Evolutionary conservation across 2,888 invertebrate genomes (phyloP).

Genomic region (Andrena camellia): DNA sequence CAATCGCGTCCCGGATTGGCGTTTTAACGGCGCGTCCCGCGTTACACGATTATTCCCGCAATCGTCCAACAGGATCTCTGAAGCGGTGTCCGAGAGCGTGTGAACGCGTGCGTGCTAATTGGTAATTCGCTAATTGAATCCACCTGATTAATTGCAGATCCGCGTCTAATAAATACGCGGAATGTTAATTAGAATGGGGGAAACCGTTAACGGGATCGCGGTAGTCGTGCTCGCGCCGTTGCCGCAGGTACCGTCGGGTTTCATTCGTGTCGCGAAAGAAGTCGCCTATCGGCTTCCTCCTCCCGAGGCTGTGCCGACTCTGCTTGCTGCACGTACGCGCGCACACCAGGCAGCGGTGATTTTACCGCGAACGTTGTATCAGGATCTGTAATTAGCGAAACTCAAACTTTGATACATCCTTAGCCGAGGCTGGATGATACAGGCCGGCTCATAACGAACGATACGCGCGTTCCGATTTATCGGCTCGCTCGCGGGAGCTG

Average conservation of each 20-base stretch:
- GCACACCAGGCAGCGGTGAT: slow-evolving; percentile 6
- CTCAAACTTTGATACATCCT: slow-evolving; percentile 51
- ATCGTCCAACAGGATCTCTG: slow-evolving; percentile 76
- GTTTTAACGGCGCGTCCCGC: slow-evolving; percentile 39
- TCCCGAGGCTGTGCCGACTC: slow-evolving; percentile 40
- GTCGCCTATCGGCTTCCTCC: slow-evolving; percentile 61
- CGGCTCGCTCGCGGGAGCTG: neutral
- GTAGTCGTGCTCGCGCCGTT: slow-evolving; percentile 38
- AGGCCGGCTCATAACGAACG: slow-evolving; percentile 26
- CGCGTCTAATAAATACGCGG: slow-evolving; percentile 81
- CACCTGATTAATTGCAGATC: slow-evolving; percentile 82
- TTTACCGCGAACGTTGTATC: slow-evolving; percentile 46
- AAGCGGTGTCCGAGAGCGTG: slow-evolving; percentile 71
- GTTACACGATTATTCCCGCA: slow-evolving; percentile 75
- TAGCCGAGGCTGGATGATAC: slow-evolving; percentile 6
- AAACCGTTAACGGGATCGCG: slow-evolving; percentile 69
- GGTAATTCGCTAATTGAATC: slow-evolving; percentile 84
- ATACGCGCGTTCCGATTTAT: slow-evolving; percentile 18
- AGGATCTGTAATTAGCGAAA: slow-evolving; percentile 56
- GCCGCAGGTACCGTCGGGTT: slow-evolving; percentile 54
- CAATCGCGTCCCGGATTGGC: slow-evolving; percentile 1
- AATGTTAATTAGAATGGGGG: slow-evolving; percentile 77
- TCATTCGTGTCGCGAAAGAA: slow-evolving; percentile 64
- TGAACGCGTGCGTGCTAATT: slow-evolving; percentile 80
- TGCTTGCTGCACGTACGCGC: slow-evolving; percentile 16